phyloP scores from a whole-genome alignment of 2,113 vertebrate genomes.

The Cranoglanis bouderius region DNA sequence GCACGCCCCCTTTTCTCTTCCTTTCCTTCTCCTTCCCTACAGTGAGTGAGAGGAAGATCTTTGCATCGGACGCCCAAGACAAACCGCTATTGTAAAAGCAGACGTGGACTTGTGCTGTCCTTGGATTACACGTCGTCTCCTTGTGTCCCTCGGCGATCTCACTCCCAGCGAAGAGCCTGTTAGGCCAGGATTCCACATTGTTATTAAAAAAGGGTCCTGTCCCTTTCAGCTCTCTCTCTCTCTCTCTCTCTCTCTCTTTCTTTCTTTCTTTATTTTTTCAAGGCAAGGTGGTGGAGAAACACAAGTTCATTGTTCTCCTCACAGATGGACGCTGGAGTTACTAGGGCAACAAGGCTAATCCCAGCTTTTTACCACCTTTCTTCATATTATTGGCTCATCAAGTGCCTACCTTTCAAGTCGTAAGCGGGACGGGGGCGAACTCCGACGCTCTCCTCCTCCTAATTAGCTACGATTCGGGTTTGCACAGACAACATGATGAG shows the following conservation, averaged over 20 bases:
- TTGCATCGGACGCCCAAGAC: slow-evolving; percentile 76
- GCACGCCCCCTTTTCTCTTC: not conserved
- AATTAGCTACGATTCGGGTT: slow-evolving; percentile 95
- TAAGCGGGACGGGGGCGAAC: slow-evolving; percentile 80
- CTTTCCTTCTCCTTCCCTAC: not conserved
- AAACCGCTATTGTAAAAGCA: slow-evolving; percentile 81
- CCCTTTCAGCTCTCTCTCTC: slow-evolving; percentile 86
- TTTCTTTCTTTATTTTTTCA: slow-evolving; percentile 83
- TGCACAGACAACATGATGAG: slow-evolving; percentile 92
- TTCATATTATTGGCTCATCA: slow-evolving; percentile 91
- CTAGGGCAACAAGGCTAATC: slow-evolving; percentile 99
- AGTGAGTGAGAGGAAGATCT: slow-evolving; percentile 75
- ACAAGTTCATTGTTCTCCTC: slow-evolving; percentile 95
- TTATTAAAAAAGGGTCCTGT: slow-evolving; percentile 91
- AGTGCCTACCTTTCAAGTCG: slow-evolving; percentile 96
- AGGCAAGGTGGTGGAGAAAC: slow-evolving; percentile 94
- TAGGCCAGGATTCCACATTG: slow-evolving; percentile 91
- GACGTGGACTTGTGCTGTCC: slow-evolving; percentile 84
- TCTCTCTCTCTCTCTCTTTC: slow-evolving; percentile 80
- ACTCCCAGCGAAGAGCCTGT: slow-evolving; percentile 82
- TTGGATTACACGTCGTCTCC: slow-evolving; percentile 84
- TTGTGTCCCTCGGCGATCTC: slow-evolving; percentile 81
- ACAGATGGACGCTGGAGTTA: slow-evolving; percentile 98
- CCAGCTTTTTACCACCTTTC: slow-evolving; percentile 90
- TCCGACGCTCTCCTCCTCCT: slow-evolving; percentile 80